phyloP scores from a whole-genome alignment of 1,140 invertebrate genomes.

The Zophobas morio region DNA sequence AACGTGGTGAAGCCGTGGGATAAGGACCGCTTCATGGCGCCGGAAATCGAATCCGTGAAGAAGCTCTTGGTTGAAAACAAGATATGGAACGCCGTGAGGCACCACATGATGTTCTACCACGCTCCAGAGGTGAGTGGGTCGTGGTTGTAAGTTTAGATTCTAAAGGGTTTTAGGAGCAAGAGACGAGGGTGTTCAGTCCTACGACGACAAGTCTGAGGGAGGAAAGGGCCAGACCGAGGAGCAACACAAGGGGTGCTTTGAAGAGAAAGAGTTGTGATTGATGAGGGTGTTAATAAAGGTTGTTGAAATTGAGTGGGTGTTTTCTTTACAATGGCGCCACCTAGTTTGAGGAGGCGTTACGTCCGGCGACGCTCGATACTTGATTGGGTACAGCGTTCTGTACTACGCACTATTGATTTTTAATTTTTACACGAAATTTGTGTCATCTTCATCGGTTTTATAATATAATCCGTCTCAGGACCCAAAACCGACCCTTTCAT shows the following conservation, averaged over 20 bases:
- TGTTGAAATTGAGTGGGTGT: too few relatives aligned
- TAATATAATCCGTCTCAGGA: too few relatives aligned
- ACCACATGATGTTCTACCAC: slow-evolving; percentile 69
- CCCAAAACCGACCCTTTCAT: background rate
- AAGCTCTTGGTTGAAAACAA: slow-evolving; percentile 73
- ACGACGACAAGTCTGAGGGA: slow-evolving; percentile 64
- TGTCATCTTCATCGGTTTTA: too few relatives aligned
- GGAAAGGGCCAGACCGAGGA: slow-evolving; percentile 58
- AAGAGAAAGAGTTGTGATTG: slow-evolving; percentile 39
- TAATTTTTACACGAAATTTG: too few relatives aligned
- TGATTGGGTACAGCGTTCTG: too few relatives aligned
- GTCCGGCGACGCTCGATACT: too few relatives aligned
- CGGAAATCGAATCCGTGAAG: slow-evolving; percentile 76
- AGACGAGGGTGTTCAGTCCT: slow-evolving; percentile 70
- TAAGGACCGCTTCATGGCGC: slow-evolving; percentile 79
- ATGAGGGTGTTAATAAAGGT: background rate
- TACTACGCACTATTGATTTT: too few relatives aligned
- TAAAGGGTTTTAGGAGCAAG: slow-evolving; percentile 64
- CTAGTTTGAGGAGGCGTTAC: too few relatives aligned
- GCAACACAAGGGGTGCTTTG: slow-evolving; percentile 35
- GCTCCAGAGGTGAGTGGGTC: slow-evolving; percentile 62
- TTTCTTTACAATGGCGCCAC: too few relatives aligned
- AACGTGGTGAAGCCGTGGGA: slow-evolving; percentile 73
- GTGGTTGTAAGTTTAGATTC: slow-evolving; percentile 10
- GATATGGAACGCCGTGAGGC: slow-evolving; percentile 71